Percentiles rank a stretch among this genome's conserved stretches.
Evolutionary conservation across 2,888 invertebrate genomes (phyloP).

Genomic region (Synanthedon vespiformis): DNA sequence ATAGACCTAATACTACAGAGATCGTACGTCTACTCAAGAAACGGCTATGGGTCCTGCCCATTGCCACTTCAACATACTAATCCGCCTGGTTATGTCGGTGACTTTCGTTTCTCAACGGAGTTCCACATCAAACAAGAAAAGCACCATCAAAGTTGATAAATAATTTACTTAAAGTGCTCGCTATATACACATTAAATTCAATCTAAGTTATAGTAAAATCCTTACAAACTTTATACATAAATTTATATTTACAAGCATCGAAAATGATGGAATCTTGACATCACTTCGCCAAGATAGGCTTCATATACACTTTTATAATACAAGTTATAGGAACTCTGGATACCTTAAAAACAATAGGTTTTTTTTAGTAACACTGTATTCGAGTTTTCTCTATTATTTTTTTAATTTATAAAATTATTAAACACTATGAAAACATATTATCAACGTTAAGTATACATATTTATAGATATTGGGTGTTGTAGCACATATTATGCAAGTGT

Average conservation of each 20-base stretch:
- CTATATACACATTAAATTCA: too few species aligned
- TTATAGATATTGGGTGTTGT: constrained; percentile 4
- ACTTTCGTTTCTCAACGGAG: too few species aligned
- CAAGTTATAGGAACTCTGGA: constrained; percentile 59
- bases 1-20: too few species aligned
- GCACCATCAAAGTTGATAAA: too few species aligned
- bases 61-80: too few species aligned
- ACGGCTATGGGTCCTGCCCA: too few species aligned
- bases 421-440: constrained; percentile 2
- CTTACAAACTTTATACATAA: constrained; percentile 7
- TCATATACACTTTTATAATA: constrained; percentile 22
- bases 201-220: constrained; percentile 6
- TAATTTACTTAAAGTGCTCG: too few species aligned
- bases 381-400: constrained; percentile 28
- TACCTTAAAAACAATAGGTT: constrained; percentile 26
- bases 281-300: constrained; percentile 7
- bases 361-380: constrained; percentile 31
- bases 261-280: constrained; percentile 7
- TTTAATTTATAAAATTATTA: constrained; percentile 5
- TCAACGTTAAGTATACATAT: too few species aligned
- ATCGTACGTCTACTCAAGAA: too few species aligned
- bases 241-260: constrained; percentile 1
- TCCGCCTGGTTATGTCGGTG: too few species aligned
- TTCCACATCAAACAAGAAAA: too few species aligned
- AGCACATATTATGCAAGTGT: constrained; percentile 8